A percentile compares a stretch with the other conserved stretches of the same genome.
Conservation (phyloP, 2,797 vertebrate species). For the Neoniphon sammara region DNA sequence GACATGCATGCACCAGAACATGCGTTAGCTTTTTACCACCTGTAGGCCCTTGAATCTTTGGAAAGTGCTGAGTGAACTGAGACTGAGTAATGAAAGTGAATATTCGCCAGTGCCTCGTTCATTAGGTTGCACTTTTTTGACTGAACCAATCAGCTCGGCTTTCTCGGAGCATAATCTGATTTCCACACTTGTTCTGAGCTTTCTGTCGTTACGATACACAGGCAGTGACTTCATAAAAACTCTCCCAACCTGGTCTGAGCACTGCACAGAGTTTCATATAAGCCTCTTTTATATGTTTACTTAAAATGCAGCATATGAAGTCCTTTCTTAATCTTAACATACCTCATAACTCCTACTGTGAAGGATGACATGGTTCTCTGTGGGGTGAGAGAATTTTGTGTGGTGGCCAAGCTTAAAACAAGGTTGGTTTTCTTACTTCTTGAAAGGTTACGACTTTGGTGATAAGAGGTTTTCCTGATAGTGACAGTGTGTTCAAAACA, state of each 20-base stretch:
- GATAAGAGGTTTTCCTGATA: not conserved
- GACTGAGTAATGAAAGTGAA: constrained; percentile 63
- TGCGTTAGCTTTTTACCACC: constrained; percentile 59
- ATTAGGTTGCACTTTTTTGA: constrained; percentile 49
- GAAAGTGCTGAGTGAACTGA: constrained; percentile 69
- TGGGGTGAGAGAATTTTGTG: not conserved
- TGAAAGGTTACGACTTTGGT: not conserved
- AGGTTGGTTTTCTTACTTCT: too few species aligned
- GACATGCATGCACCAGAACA: constrained; percentile 45
- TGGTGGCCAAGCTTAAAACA: too few species aligned
- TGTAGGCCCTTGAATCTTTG: constrained; percentile 56
- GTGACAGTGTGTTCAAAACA: not conserved
- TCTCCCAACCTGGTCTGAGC: not conserved
- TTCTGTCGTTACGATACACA: constrained; percentile 32
- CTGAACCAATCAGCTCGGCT: constrained; percentile 57
- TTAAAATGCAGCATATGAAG: constrained; percentile 3
- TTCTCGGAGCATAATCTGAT: constrained; percentile 60
- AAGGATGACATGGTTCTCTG: constrained; percentile 4
- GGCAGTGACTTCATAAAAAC: constrained; percentile 19
- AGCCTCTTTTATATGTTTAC: too few species aligned
- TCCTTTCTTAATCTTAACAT: too few species aligned
- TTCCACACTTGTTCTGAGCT: constrained; percentile 60
- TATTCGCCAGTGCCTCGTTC: constrained; percentile 64
- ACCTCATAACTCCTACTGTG: too few species aligned
- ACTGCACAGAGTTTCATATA: too few species aligned